Evolutionary conservation across 2,113 vertebrate genomes (phyloP), one percentile per base, ranked within the genome.

Genomic region (Plecotus auritus): DNA sequence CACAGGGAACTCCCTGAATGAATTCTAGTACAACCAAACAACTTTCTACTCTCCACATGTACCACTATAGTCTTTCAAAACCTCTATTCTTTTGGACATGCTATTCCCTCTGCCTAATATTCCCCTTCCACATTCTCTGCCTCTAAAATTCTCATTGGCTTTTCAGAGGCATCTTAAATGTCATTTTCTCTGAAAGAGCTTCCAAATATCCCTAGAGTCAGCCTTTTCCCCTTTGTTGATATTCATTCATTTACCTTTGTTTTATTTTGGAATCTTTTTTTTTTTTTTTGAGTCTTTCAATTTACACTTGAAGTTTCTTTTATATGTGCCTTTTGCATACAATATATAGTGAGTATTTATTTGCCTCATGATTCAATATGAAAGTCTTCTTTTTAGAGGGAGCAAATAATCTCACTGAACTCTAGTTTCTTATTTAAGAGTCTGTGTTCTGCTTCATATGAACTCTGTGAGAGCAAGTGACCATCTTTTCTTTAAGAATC

Each of bases 181-280:
- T n/a, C 32, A 84, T 40, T 80, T 85, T 84, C 32, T 84, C 61
- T 69, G 26, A 32, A 84, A 77, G 77, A n/a, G 8, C 35, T 96
- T 92, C 69, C 78, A 90, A 90, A 84, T 64, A 86, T 4, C n/a
- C 40, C 20, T 69, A 40, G 23, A 93, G 18, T 67, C 78, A 86
- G 47, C n/a, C 73, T 93, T 92, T 59, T 54, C 42, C 59, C 88
- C 59, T 32, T 91, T 76, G 42, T 26, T 40, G 59, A 73, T 26
- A 81, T 2, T 45, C 23, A 80, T 61, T 90, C 69, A 76, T 49
- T 64, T 88, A 87, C 69, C 56, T 84, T 93, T n/a, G 69, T 83
- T 96, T 94, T 74, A 69, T 84, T 93, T 93, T 87, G 8, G 12
- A 91, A 20, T 91, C 23, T 89, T n/a, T 86, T 92, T 94, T 54